Evolutionary conservation across 2,113 vertebrate genomes (phyloP).

Genomic region (Podilymbus podiceps): DNA sequence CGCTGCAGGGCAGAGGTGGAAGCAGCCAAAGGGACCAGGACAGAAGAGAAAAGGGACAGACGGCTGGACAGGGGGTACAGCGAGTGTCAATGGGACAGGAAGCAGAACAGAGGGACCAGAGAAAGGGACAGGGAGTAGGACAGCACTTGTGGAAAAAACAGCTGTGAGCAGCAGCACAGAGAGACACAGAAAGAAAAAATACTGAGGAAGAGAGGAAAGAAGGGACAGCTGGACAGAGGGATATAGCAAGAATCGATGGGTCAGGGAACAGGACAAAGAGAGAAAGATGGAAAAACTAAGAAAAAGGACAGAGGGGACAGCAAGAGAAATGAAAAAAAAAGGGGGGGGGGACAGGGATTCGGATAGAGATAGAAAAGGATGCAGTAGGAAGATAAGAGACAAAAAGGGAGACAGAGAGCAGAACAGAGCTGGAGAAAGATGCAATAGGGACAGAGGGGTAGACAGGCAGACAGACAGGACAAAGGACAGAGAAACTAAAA

Average conservation of each 20-base stretch:
- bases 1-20: background rate
- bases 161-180: background rate
- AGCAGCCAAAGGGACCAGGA: background rate
- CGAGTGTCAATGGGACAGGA: background rate
- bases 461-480: background rate
- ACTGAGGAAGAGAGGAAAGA: background rate
- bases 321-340: background rate
- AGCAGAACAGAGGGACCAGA: background rate
- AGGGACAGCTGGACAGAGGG: background rate
- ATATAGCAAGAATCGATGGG: background rate
- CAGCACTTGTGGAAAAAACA: background rate
- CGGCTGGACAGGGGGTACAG: background rate
- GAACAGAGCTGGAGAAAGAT: background rate
- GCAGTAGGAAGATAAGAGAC: background rate
- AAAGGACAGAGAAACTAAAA: background rate
- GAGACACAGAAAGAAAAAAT: background rate
- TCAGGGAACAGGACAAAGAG: background rate
- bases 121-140: background rate
- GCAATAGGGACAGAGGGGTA: background rate
- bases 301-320: background rate
- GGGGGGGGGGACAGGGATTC: too few species aligned
- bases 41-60: background rate
- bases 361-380: background rate
- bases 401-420: background rate
- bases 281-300: background rate